Conservation (phyloP, 2,797 vertebrate genomes). For the Ataeniobius toweri region DNA sequence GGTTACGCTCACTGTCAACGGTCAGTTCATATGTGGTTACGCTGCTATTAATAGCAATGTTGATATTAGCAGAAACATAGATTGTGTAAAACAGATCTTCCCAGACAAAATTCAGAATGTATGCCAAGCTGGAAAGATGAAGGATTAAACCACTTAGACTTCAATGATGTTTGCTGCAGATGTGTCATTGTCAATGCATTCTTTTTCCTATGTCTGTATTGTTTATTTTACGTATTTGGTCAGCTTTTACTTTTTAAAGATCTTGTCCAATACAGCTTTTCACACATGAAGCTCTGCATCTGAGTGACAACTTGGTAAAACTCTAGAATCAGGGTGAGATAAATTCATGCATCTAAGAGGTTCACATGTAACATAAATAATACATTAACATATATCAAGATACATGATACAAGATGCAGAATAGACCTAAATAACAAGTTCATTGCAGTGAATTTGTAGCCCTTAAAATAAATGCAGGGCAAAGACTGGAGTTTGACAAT, state of each 20-base stretch:
- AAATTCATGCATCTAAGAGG: too few species aligned
- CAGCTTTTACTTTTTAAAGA: neutral
- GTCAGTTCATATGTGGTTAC: conserved; percentile 71
- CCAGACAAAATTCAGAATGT: neutral
- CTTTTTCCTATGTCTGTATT: neutral
- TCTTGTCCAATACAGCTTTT: neutral
- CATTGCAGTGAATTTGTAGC: neutral
- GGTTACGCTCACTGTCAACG: conserved; percentile 91
- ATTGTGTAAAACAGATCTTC: neutral
- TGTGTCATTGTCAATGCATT: neutral
- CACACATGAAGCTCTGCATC: neutral
- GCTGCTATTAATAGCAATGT: conserved; percentile 3
- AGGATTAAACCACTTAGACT: neutral
- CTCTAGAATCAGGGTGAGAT: too few species aligned
- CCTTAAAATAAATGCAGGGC: neutral
- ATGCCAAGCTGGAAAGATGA: neutral
- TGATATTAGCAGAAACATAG: neutral
- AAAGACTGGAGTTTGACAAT: neutral
- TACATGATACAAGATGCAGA: neutral
- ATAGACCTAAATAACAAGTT: neutral
- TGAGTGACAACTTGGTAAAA: neutral
- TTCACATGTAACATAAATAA: neutral
- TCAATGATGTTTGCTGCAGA: neutral
- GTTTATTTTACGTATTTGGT: neutral
- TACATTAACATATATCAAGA: neutral